These are phyloP conservation scores for Manis crassicaudata DNA, from an alignment of 2,797 vertebrate genomes.

Conservation along the genomic window DNA sequence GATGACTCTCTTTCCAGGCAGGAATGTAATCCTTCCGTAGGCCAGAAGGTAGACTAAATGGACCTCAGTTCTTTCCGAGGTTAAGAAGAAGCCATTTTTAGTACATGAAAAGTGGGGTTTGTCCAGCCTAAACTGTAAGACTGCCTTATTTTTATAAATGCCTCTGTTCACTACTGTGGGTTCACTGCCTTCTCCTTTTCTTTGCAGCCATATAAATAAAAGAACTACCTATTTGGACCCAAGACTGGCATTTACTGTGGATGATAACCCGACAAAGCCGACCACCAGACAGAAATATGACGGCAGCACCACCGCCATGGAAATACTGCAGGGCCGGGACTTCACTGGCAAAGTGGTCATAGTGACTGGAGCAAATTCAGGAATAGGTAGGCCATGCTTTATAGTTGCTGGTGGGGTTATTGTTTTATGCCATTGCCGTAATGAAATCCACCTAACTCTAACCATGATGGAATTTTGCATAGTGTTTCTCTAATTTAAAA, in stretches of 20 bases:
- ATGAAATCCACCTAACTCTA: neutral
- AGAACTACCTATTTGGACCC: constrained; percentile 97
- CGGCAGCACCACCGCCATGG: constrained; percentile 94
- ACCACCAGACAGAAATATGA: constrained; percentile 92
- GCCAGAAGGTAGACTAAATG: neutral
- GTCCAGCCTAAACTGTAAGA: neutral
- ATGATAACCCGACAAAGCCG: constrained; percentile 93
- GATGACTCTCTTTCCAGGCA: neutral
- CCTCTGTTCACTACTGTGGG: neutral
- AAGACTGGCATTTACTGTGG: constrained; percentile 96
- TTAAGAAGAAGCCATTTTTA: neutral
- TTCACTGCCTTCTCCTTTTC: constrained; percentile 25
- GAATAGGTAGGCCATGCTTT: constrained; percentile 92
- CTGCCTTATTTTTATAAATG: neutral
- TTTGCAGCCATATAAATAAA: constrained; percentile 96
- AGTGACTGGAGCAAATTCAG: constrained; percentile 94
- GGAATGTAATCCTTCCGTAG: neutral
- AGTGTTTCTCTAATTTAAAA: neutral
- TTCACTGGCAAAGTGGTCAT: constrained; percentile 93
- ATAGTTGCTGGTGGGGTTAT: neutral
- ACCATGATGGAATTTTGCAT: neutral
- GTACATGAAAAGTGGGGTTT: neutral
- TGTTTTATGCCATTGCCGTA: neutral
- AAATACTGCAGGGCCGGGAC: constrained; percentile 95
- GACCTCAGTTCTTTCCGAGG: neutral